phyloP scores from a whole-genome alignment of 2,113 vertebrate genomes.

The Nicator chloris region DNA sequence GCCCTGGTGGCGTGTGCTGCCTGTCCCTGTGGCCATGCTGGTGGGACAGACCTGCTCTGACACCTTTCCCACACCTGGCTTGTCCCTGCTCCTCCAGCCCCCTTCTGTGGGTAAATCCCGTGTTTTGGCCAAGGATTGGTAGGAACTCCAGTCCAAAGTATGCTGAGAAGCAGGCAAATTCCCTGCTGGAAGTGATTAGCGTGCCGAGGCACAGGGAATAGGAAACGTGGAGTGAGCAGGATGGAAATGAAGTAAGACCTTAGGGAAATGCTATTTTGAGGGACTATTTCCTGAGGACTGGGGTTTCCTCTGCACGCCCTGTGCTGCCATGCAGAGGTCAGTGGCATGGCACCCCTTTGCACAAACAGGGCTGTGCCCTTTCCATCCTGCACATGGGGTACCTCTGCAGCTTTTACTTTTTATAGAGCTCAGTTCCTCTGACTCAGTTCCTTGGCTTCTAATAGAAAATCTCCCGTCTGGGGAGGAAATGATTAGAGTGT shows the following conservation, averaged over 20 bases:
- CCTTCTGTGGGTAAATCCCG: neutral
- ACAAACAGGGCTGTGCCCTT: neutral
- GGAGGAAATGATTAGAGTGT: neutral
- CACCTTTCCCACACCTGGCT: neutral
- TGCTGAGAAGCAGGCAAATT: neutral
- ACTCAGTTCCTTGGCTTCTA: neutral
- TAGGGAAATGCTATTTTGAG: neutral
- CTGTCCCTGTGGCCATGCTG: neutral
- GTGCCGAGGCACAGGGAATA: neutral
- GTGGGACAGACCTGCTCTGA: neutral
- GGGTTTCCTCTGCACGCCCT: neutral
- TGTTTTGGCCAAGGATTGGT: neutral
- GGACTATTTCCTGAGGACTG: neutral
- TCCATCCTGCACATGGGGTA: neutral
- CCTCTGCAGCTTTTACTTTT: neutral
- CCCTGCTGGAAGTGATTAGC: neutral
- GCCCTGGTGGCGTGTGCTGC: neutral
- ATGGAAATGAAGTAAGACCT: neutral
- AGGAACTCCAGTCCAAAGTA: neutral
- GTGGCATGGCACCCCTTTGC: neutral
- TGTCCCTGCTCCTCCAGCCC: neutral
- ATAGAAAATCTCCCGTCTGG: neutral
- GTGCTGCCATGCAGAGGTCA: neutral
- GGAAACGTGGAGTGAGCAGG: neutral
- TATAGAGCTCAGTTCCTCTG: neutral